A percentile compares a stretch with the other conserved stretches of the same genome.
Conservation (phyloP, 1,140 invertebrate genomes). For the Holotrichia oblita region DNA sequence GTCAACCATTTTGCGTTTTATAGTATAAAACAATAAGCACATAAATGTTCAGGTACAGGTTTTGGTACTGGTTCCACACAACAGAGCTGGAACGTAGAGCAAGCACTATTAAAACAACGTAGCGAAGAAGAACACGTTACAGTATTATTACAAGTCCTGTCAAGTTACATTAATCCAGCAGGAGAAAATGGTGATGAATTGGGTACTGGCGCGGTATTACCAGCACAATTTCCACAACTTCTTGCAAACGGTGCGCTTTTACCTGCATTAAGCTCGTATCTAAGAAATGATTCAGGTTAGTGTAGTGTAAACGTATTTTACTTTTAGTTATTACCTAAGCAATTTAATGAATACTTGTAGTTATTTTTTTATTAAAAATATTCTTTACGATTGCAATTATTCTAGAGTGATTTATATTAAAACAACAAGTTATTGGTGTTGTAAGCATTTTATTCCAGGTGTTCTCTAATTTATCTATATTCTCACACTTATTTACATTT, state of each 20-base stretch:
- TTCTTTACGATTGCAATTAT: too few relatives aligned
- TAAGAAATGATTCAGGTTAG: slow-evolving; percentile 89
- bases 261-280: slow-evolving; percentile 88
- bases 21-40: too few relatives aligned
- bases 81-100: slow-evolving; percentile 95
- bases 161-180: slow-evolving; percentile 84
- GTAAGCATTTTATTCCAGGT: neutral
- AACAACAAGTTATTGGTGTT: neutral
- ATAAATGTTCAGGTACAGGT: slow-evolving; percentile 71
- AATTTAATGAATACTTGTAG: too few relatives aligned
- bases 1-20: too few relatives aligned
- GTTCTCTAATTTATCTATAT: neutral
- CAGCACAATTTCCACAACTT: slow-evolving; percentile 77
- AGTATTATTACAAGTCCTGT: slow-evolving; percentile 78
- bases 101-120: slow-evolving; percentile 86
- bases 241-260: slow-evolving; percentile 85
- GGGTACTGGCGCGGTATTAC: slow-evolving; percentile 64
- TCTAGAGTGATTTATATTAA: too few relatives aligned
- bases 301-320: neutral
- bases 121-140: slow-evolving; percentile 95
- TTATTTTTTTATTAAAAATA: too few relatives aligned
- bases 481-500: too few relatives aligned
- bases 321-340: neutral
- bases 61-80: slow-evolving; percentile 95
- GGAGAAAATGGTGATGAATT: slow-evolving; percentile 63